phyloP scores from a whole-genome alignment of 2,888 invertebrate species.

The Elegia similella region DNA sequence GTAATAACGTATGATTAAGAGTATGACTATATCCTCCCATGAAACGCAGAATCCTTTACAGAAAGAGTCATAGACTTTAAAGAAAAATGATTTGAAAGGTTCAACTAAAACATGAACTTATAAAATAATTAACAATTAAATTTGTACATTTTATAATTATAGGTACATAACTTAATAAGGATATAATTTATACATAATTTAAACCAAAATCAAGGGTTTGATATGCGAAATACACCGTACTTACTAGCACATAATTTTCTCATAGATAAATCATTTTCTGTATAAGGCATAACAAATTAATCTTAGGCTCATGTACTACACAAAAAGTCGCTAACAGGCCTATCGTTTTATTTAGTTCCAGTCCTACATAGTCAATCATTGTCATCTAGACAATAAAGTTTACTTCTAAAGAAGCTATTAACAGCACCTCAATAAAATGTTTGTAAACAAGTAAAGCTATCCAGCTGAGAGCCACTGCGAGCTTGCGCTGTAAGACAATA shows the following conservation, averaged over 20 bases:
- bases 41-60: no score
- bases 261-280: background rate
- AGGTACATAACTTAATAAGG: no score
- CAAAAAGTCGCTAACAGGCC: constrained; percentile 5
- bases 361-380: constrained; percentile 51
- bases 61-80: no score
- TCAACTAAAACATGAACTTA: no score
- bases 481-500: constrained; percentile 61
- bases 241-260: background rate
- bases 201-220: no score
- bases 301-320: background rate
- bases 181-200: no score
- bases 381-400: constrained; percentile 58
- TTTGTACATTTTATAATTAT: no score
- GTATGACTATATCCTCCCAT: no score
- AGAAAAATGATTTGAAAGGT: no score
- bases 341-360: constrained; percentile 12
- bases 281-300: background rate
- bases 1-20: no score
- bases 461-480: constrained; percentile 64
- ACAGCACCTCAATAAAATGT: constrained; percentile 79
- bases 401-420: constrained; percentile 75
- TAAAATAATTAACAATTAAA: no score
- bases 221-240: no score
- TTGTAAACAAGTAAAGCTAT: constrained; percentile 77